phyloP scores from a whole-genome alignment of 2,113 vertebrate species.

The Onychorhynchus coronatus region DNA sequence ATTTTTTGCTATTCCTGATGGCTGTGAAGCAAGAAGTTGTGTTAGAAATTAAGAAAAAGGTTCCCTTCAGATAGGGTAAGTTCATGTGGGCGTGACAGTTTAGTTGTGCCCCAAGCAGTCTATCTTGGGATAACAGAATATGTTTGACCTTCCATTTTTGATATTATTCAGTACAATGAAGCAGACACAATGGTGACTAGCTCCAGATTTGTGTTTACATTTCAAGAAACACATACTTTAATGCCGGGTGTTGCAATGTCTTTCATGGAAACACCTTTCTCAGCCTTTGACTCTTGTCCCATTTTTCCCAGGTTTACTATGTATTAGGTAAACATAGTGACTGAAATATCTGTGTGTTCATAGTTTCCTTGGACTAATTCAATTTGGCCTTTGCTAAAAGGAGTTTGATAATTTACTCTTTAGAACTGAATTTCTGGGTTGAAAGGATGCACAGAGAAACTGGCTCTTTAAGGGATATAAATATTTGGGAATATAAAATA shows the following conservation, averaged over 20 bases:
- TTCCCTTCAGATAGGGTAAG: not conserved
- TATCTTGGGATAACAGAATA: not conserved
- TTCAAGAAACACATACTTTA: accelerated
- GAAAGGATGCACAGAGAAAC: not conserved
- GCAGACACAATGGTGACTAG: not conserved
- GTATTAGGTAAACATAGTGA: not conserved
- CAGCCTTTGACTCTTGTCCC: not conserved
- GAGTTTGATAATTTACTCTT: not conserved
- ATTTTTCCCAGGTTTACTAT: not conserved
- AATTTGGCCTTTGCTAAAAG: not conserved
- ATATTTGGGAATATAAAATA: not conserved
- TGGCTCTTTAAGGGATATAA: not conserved
- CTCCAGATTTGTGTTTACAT: not conserved
- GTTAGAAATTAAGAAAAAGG: not conserved
- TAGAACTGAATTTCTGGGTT: not conserved
- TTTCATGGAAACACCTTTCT: not conserved
- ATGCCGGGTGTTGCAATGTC: not conserved
- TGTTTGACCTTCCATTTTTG: not conserved
- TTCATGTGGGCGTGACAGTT: not conserved
- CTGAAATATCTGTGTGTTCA: not conserved
- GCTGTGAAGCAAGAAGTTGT: not conserved
- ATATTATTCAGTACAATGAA: not conserved
- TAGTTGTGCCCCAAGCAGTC: accelerated
- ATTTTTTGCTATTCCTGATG: not conserved
- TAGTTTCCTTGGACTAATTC: not conserved